Evolutionary conservation across 1,140 invertebrate genomes (phyloP).

Genomic region (Cotesia chilonis): DNA sequence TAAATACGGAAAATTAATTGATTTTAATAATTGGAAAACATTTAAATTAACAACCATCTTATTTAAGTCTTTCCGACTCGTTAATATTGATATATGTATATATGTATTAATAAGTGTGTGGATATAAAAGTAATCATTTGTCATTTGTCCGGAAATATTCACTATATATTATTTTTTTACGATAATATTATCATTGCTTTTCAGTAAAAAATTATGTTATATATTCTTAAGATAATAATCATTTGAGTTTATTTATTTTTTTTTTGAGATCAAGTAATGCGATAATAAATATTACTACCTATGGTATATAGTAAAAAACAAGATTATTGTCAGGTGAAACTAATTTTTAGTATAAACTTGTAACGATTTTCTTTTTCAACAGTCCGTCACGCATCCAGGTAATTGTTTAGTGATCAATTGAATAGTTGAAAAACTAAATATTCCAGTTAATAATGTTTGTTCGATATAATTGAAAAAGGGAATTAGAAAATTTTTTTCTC

Average conservation of each 20-base stretch:
- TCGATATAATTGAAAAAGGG: too few species aligned
- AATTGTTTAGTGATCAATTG: neutral
- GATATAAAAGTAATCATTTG: neutral
- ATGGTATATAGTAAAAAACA: slow-evolving; percentile 7
- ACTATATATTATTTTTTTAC: too few species aligned
- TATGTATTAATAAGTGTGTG: too few species aligned
- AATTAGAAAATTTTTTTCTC: too few species aligned
- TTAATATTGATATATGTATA: too few species aligned
- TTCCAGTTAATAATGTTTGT: neutral
- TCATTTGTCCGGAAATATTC: slow-evolving; percentile 14
- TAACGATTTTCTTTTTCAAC: slow-evolving; percentile 23
- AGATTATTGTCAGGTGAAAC: slow-evolving; percentile 35
- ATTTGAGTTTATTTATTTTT: too few species aligned
- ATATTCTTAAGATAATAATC: too few species aligned
- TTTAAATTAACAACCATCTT: neutral
- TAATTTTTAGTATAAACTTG: slow-evolving; percentile 41
- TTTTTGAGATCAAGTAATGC: too few species aligned
- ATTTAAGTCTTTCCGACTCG: too few species aligned
- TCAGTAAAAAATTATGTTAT: too few species aligned
- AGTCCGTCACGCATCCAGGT: neutral
- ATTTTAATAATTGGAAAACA: slow-evolving; percentile 30
- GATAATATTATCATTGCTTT: too few species aligned
- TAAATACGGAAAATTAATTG: slow-evolving; percentile 26
- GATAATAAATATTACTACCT: too few species aligned
- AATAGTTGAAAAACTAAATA: neutral